A percentile compares a stretch with the other conserved stretches of the same genome.
Conservation (phyloP, 2,113 vertebrate species). For the Jaculus jaculus region DNA sequence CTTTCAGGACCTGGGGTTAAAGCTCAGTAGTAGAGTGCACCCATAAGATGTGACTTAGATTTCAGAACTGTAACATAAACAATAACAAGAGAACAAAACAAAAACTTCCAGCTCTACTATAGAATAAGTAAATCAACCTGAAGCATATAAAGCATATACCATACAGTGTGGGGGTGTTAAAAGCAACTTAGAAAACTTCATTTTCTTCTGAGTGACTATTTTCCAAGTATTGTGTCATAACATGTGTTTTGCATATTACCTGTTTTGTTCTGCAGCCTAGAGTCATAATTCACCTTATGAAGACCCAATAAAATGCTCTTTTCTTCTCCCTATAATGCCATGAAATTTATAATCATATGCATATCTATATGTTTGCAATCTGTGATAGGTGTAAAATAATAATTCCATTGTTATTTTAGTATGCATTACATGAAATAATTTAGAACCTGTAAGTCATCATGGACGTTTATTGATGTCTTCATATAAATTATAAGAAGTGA, state of each 20-base stretch:
- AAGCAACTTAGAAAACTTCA: neutral
- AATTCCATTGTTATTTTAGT: too few relatives aligned
- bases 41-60: neutral
- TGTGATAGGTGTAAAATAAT: too few relatives aligned
- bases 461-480: too few relatives aligned
- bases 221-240: neutral
- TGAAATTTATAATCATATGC: too few relatives aligned
- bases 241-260: neutral
- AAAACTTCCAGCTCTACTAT: neutral
- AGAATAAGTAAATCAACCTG: slow-evolving; percentile 18
- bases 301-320: too few relatives aligned
- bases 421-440: too few relatives aligned
- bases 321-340: too few relatives aligned
- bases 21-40: neutral
- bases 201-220: neutral
- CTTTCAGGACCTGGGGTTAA: neutral
- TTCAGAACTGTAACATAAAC: neutral
- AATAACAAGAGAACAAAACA: neutral
- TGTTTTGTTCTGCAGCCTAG: too few relatives aligned
- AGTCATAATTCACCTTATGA: too few relatives aligned
- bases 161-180: neutral
- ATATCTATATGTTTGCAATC: too few relatives aligned
- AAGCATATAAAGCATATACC: neutral
- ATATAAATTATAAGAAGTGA: too few relatives aligned
- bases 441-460: too few relatives aligned